Evolutionary conservation across 2,888 invertebrate species (phyloP).

Genomic region (Rugalucina vietnamica): DNA sequence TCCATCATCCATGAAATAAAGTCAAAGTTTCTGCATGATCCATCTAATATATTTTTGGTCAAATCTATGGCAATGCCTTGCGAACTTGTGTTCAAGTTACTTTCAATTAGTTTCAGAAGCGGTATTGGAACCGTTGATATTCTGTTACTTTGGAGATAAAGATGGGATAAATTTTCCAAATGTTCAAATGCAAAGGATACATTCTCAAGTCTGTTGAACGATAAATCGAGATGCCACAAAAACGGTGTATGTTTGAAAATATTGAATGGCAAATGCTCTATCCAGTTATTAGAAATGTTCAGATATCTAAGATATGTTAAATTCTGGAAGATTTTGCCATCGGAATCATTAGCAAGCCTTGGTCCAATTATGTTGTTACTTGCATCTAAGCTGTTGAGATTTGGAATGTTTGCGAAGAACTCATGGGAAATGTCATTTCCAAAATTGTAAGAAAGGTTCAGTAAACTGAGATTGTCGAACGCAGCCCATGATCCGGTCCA

Average conservation of each 20-base stretch:
- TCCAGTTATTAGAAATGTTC: background rate
- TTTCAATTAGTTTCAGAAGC: slow-evolving; percentile 2
- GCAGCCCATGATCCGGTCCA: slow-evolving; percentile 16
- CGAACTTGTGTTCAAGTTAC: background rate
- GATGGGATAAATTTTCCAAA: slow-evolving; percentile 22
- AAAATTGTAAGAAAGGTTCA: slow-evolving; percentile 43
- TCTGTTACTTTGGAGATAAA: slow-evolving; percentile 30
- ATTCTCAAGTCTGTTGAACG: slow-evolving; percentile 25
- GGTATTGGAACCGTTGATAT: slow-evolving; percentile 10
- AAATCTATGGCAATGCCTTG: slow-evolving; percentile 29
- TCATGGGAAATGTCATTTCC: background rate
- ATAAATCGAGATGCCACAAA: slow-evolving; percentile 26
- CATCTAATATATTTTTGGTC: slow-evolving; percentile 26
- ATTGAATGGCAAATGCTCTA: background rate
- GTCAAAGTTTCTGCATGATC: slow-evolving; percentile 10
- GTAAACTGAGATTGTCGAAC: slow-evolving; percentile 11
- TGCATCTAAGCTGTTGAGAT: slow-evolving; percentile 26
- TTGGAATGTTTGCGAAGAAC: background rate
- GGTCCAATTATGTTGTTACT: slow-evolving; percentile 35
- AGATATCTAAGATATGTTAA: background rate
- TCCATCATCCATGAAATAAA: slow-evolving; percentile 43
- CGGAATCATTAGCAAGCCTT: background rate
- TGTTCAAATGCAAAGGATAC: background rate
- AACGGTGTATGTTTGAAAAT: background rate
- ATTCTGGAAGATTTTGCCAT: slow-evolving; percentile 14